These are phyloP conservation scores for Parotocinclus haroldoi DNA, from an alignment of 2,797 vertebrate species.

Conservation along the genomic window DNA sequence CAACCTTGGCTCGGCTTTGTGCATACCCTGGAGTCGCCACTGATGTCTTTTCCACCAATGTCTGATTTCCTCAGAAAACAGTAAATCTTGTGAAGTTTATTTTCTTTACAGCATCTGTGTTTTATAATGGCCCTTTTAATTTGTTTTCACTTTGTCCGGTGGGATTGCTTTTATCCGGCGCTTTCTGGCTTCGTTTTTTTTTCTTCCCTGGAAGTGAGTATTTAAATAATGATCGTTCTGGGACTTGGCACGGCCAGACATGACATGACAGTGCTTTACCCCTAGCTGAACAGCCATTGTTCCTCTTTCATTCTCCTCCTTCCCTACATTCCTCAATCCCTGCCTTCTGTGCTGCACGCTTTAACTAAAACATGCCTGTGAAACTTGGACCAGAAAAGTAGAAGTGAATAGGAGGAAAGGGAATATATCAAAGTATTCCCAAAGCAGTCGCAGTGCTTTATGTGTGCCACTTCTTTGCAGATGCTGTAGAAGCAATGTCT, in stretches of 20 bases:
- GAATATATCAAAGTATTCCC: constrained; percentile 54
- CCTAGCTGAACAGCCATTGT: constrained; percentile 68
- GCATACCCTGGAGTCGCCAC: constrained; percentile 67
- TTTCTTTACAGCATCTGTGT: constrained; percentile 97
- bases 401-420: constrained; percentile 46
- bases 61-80: constrained; percentile 80
- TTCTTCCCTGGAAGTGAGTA: constrained; percentile 78
- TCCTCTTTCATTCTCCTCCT: constrained; percentile 60
- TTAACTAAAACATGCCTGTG: constrained; percentile 63
- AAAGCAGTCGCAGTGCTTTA: constrained; percentile 1
- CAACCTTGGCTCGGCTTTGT: constrained; percentile 35
- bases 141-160: constrained; percentile 90
- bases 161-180: constrained; percentile 86
- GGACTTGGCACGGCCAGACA: constrained; percentile 71
- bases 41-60: constrained; percentile 92
- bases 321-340: constrained; percentile 64
- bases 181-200: constrained; percentile 66
- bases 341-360: constrained; percentile 58
- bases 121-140: constrained; percentile 95
- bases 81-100: constrained; percentile 93
- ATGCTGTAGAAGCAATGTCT: constrained; percentile 14
- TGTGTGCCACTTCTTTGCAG: constrained; percentile 30
- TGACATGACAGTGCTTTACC: constrained; percentile 58
- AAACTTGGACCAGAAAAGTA: constrained; percentile 55
- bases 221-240: constrained; percentile 79